phyloP scores from a whole-genome alignment of 2,888 invertebrate species.

The Brachypalpus laphriformis region DNA sequence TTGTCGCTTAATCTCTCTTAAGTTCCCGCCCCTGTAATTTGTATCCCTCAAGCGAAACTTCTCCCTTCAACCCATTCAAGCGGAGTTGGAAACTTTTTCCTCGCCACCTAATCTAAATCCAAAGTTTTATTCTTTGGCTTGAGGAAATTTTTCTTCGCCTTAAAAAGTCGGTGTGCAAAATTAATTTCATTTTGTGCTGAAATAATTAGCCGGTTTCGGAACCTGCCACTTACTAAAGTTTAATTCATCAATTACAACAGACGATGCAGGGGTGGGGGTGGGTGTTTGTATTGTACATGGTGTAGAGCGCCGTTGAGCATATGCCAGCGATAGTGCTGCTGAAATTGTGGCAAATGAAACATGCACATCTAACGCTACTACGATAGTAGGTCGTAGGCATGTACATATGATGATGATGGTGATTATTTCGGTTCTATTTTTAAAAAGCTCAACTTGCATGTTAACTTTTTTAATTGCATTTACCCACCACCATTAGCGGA shows the following conservation, averaged over 20 bases:
- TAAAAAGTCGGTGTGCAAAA: slow-evolving; percentile 11
- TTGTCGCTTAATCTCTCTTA: slow-evolving; percentile 51
- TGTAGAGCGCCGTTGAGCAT: background rate
- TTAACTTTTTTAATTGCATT: slow-evolving; percentile 18
- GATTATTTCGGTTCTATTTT: slow-evolving; percentile 5
- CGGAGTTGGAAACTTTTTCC: slow-evolving; percentile 6
- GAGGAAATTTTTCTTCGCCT: background rate
- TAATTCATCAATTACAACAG: slow-evolving; percentile 49
- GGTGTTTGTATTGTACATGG: background rate
- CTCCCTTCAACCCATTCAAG: slow-evolving; percentile 2
- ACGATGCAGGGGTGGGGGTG: background rate
- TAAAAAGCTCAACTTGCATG: background rate
- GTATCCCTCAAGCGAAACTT: slow-evolving; percentile 18
- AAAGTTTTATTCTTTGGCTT: slow-evolving; percentile 4
- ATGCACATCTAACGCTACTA: background rate
- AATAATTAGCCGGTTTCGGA: slow-evolving; percentile 45
- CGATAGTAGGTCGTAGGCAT: background rate
- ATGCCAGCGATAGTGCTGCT: too few relatives aligned
- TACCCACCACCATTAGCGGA: background rate
- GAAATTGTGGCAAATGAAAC: background rate
- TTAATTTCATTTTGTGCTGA: slow-evolving; percentile 48
- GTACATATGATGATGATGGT: background rate
- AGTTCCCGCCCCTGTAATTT: slow-evolving; percentile 37
- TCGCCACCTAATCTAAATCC: background rate
- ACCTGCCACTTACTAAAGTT: slow-evolving; percentile 12